Base-by-base conservation (phyloP, 2,888 invertebrate species). In the Agonopterix heracliana region DNA sequence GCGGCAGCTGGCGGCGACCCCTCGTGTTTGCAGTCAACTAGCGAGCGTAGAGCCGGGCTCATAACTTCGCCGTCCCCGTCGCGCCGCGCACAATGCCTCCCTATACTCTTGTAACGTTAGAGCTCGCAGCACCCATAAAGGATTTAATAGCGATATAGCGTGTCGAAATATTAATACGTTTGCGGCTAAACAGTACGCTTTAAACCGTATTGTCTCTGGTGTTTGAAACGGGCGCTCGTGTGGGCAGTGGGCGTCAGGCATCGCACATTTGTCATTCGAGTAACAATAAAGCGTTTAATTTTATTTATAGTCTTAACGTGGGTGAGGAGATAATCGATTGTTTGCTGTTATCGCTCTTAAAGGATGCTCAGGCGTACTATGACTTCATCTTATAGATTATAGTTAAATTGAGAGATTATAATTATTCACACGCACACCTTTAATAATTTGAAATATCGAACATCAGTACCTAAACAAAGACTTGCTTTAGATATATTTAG, bases 221-320 rank as follows among this genome's bases (percentile, higher is more conserved):
- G 63, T 61, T 59, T 56, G 58, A 63, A 58, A 45, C 38, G 45
- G 35, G 14, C 3, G n/a, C 38, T 38, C 38, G 38, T 38, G n/a
- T n/a, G 38, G 14, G 14, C 50, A 47, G 82, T 80, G 78, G 84
- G 82, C 71, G 83, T 68, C 68, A 68, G 70, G 69, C 66, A 71
- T 74, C 71, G 67, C 71, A 70, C 80, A 79, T 84, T 84, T 83
- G 81, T 85, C 83, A 81, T 80, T 71, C 68, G 56, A 67, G 74
- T 80, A 83, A 85, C 83, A 83, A 83, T 82, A 76, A 78, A 77
- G 71, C 72, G 74, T 78, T 82, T 78, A 78, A 75, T 76, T 70
- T 76, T 79, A 81, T 83, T 84, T 81, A 81, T 81, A 77, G 69
- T 54, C 68, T 59, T 61, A 70, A 79, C 70, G 81, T 82, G 81